phyloP scores from a whole-genome alignment of 2,888 invertebrate genomes.

The Drosophila hamatofila region DNA sequence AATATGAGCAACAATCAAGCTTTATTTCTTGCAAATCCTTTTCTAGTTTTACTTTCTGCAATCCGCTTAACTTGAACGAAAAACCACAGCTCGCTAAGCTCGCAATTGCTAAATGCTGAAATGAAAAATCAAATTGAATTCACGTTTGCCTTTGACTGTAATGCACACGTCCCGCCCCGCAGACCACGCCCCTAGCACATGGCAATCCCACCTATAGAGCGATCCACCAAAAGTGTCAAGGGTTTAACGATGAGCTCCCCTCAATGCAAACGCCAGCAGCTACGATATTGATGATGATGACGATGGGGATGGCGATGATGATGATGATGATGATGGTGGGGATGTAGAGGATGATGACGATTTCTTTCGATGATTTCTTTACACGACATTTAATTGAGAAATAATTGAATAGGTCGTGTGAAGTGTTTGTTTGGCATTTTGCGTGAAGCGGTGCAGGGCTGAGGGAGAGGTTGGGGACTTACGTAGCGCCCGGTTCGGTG shows the following conservation, averaged over 20 bases:
- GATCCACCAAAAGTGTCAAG: slow-evolving; percentile 67
- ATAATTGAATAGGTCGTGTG: slow-evolving; percentile 84
- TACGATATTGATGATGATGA: slow-evolving; percentile 5
- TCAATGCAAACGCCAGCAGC: slow-evolving; percentile 20
- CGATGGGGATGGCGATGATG: slow-evolving; percentile 11
- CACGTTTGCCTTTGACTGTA: slow-evolving; percentile 61
- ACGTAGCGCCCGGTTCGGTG: slow-evolving; percentile 37
- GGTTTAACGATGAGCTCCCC: slow-evolving; percentile 41
- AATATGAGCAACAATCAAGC: background rate
- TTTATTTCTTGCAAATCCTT: background rate
- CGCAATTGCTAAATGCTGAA: slow-evolving; percentile 29
- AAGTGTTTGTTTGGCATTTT: slow-evolving; percentile 81
- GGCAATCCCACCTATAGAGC: slow-evolving; percentile 11
- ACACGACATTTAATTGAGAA: slow-evolving; percentile 83
- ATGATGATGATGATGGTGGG: slow-evolving; percentile 16
- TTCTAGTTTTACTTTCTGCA: background rate
- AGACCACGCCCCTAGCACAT: slow-evolving; percentile 3
- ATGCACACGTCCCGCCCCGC: slow-evolving; percentile 1
- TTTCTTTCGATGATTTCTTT: slow-evolving; percentile 76
- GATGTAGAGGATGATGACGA: slow-evolving; percentile 29
- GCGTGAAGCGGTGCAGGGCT: background rate
- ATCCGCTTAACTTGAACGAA: slow-evolving; percentile 20
- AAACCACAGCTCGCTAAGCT: slow-evolving; percentile 12
- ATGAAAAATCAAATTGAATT: slow-evolving; percentile 68
- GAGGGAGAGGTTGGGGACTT: slow-evolving; percentile 14